Evolutionary conservation across 2,888 invertebrate species (phyloP).

Genomic region (Aleiodes testaceus): DNA sequence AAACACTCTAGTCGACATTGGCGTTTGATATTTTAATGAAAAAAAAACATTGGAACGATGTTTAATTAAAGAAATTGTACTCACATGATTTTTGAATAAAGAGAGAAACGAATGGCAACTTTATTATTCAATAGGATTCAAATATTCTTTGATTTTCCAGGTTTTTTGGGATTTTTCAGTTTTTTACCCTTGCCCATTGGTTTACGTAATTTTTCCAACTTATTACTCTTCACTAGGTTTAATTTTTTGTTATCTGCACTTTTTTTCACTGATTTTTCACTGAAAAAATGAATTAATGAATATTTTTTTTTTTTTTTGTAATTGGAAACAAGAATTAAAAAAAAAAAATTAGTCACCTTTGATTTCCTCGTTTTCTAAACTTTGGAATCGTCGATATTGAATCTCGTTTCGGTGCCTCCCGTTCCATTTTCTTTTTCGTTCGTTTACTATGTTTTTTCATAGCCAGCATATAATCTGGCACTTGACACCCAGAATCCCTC

Average conservation of each 20-base stretch:
- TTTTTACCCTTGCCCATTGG: neutral
- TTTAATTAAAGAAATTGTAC: slow-evolving; percentile 1
- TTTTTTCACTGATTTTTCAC: neutral
- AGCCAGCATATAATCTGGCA: slow-evolving; percentile 92
- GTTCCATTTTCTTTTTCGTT: slow-evolving; percentile 77
- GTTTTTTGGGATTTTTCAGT: neutral
- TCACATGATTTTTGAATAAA: neutral
- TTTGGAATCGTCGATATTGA: slow-evolving; percentile 78
- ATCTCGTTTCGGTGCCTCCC: slow-evolving; percentile 79
- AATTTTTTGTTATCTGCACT: neutral
- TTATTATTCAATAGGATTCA: neutral
- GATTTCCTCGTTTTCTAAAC: slow-evolving; percentile 62
- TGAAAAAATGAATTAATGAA: neutral
- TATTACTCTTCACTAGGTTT: neutral
- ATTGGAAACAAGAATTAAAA: slow-evolving; percentile 56
- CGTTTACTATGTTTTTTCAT: slow-evolving; percentile 81
- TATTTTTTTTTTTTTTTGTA: too few relatives aligned
- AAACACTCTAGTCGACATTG: slow-evolving; percentile 32
- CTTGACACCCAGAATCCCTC: slow-evolving; percentile 91
- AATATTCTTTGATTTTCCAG: slow-evolving; percentile 28
- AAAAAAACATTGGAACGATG: neutral
- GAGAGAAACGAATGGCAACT: neutral
- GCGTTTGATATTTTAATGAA: slow-evolving; percentile 12
- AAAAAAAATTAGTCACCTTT: slow-evolving; percentile 60
- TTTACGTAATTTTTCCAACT: neutral